phyloP scores from a whole-genome alignment of 2,888 invertebrate genomes.

The Liodrosophila aerea region DNA sequence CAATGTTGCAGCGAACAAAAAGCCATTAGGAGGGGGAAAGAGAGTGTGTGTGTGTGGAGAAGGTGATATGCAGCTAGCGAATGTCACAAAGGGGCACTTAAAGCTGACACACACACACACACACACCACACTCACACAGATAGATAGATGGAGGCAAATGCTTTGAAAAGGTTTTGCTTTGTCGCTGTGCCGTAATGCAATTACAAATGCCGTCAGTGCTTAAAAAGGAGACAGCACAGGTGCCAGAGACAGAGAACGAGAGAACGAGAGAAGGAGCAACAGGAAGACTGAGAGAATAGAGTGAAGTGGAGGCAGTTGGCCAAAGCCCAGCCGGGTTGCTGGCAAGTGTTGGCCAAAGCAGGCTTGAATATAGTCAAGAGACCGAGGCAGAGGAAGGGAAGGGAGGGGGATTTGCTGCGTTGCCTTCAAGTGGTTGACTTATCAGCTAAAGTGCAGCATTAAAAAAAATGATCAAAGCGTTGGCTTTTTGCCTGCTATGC shows the following conservation, averaged over 20 bases:
- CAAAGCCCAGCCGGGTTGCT: conserved; percentile 13
- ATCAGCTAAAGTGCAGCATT: conserved; percentile 74
- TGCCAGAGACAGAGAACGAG: neutral
- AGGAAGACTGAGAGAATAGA: too few relatives aligned
- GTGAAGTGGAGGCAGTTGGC: conserved; percentile 33
- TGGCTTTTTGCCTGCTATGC: conserved; percentile 36
- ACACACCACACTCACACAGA: conserved; percentile 1
- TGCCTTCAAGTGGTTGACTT: conserved; percentile 63
- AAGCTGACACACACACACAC: conserved; percentile 45
- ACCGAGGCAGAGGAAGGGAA: neutral
- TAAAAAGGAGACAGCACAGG: conserved; percentile 3
- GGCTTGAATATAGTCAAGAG: conserved; percentile 18
- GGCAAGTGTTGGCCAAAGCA: conserved; percentile 62
- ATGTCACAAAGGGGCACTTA: conserved; percentile 70
- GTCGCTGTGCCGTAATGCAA: conserved; percentile 65
- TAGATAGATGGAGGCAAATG: conserved; percentile 12
- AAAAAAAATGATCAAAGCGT: conserved; percentile 57
- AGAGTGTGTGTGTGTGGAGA: neutral
- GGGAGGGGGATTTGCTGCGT: conserved; percentile 16
- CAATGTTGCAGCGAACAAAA: conserved; percentile 44
- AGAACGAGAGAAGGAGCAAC: conserved; percentile 1
- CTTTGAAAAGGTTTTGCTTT: conserved; percentile 68
- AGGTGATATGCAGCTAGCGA: conserved; percentile 23
- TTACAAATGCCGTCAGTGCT: conserved; percentile 64
- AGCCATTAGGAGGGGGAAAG: neutral